Conservation (phyloP, 1,140 invertebrate genomes). For the Drosophila nikananu region DNA sequence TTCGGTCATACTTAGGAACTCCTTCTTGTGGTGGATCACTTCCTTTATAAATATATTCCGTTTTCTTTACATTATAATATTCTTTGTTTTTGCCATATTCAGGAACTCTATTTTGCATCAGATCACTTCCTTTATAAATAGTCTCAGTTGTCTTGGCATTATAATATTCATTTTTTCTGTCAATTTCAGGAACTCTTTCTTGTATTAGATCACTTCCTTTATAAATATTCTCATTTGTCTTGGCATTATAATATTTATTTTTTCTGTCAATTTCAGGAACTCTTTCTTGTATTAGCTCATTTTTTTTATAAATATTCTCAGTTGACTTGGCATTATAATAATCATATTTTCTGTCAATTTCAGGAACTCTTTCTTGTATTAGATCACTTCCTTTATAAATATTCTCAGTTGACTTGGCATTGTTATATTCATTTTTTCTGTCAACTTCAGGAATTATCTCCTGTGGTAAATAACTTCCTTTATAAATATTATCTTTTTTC, state of each 20-base stretch:
- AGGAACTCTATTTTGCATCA: background rate
- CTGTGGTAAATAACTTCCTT: too few relatives aligned
- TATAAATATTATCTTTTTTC: too few relatives aligned
- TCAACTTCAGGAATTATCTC: too few relatives aligned
- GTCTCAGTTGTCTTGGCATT: too few relatives aligned
- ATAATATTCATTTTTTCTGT: too few relatives aligned
- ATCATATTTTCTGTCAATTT: background rate
- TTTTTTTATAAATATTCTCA: background rate
- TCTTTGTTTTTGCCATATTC: background rate
- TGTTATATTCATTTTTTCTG: too few relatives aligned
- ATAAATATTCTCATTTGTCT: too few relatives aligned
- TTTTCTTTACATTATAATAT: background rate
- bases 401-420: background rate
- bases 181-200: too few relatives aligned
- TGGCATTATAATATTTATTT: too few relatives aligned
- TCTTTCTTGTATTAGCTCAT: background rate
- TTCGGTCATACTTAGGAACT: background rate
- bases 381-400: background rate
- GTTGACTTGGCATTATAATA: too few relatives aligned
- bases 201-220: too few relatives aligned
- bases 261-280: too few relatives aligned
- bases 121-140: background rate
- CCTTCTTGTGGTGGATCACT: background rate
- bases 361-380: background rate
- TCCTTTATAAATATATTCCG: background rate